A percentile compares a stretch with the other conserved stretches of the same genome.
phyloP scores from a whole-genome alignment of 2,888 invertebrate species.

The Sclerodermus sp. region DNA sequence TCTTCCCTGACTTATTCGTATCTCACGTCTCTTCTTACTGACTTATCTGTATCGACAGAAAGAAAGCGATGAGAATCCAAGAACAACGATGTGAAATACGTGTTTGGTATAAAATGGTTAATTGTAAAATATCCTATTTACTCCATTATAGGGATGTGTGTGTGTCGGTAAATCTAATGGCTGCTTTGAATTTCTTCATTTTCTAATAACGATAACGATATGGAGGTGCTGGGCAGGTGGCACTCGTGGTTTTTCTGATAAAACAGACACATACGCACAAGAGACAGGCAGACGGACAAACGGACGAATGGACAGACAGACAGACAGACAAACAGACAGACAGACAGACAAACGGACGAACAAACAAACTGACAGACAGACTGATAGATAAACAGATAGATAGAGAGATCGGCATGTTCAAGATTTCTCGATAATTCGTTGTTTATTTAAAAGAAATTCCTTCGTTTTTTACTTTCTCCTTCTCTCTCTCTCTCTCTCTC shows the following conservation, averaged over 20 bases:
- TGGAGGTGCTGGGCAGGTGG: constrained; percentile 31
- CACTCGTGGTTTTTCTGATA: constrained; percentile 27
- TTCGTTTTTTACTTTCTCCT: constrained; percentile 4
- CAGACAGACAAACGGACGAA: constrained; percentile 37
- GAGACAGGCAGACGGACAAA: constrained; percentile 29
- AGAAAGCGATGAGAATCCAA: no score
- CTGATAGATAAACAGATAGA: constrained; percentile 40
- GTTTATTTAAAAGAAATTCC: constrained; percentile 44
- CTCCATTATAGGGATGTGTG: no score
- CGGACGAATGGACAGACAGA: constrained; percentile 33
- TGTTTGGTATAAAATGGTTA: no score
- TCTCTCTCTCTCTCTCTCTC: constrained; percentile 3
- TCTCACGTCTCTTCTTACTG: no score
- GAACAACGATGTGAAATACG: no score
- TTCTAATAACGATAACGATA: not conserved
- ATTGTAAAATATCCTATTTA: no score
- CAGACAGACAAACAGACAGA: constrained; percentile 41
- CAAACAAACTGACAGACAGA: constrained; percentile 37
- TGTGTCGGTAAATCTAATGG: no score
- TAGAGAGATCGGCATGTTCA: constrained; percentile 35
- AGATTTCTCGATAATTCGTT: constrained; percentile 46
- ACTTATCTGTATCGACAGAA: no score
- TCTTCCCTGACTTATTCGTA: no score
- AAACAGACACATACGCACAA: constrained; percentile 26
- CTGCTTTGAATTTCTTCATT: no score